Base-by-base conservation (phyloP, 1,140 invertebrate species). In the Leguminivora glycinivorella region DNA sequence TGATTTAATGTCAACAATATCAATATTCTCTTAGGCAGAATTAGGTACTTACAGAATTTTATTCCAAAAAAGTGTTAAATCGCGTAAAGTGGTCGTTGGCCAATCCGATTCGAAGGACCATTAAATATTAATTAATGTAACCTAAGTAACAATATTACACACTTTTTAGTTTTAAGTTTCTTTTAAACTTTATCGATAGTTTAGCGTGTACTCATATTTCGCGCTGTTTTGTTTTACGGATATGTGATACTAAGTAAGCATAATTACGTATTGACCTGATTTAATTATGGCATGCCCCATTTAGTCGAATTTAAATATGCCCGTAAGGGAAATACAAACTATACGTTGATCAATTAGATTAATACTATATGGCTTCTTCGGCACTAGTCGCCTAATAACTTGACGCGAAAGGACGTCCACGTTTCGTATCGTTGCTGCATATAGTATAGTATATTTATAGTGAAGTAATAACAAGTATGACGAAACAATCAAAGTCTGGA, bases 291-390 rank as follows among this genome's bases (percentile, higher is more conserved):
- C n/a, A 31, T 29, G 26, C 26, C 26, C 58, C 26, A 63, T 63
- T 63, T 29, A 29, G 58, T 34, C 58, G 58, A 63, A 29, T 63
- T 63, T 63, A 63, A 63, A 63, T 63, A 63, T 63, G 58, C 58
- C 17, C 17, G 26, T 63, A 63, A 63, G 26, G 29, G 26, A 63
- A 63, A 63, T 29, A 67, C 66, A 67, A 67, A 67, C 38, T 40
- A 40, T 67, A 67, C 66, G 38, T 79, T 81, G 78, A 89, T 86
- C 84, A 88, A 89, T 89, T 87, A 84, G 86, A 89, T 89, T 89
- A 86, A 87, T 84, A 76, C 71, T 83, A 70, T 88, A 84, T 6
- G 87, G 87, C 85, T 89, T 89, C 87, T 66, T 74, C 79, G 78
- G 77, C 82, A 81, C 77, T 84, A 81, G 83, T 78, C 75, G 79